These are phyloP conservation scores for Anableps anableps DNA, from an alignment of 2,797 vertebrate species.

Conservation along the genomic window DNA sequence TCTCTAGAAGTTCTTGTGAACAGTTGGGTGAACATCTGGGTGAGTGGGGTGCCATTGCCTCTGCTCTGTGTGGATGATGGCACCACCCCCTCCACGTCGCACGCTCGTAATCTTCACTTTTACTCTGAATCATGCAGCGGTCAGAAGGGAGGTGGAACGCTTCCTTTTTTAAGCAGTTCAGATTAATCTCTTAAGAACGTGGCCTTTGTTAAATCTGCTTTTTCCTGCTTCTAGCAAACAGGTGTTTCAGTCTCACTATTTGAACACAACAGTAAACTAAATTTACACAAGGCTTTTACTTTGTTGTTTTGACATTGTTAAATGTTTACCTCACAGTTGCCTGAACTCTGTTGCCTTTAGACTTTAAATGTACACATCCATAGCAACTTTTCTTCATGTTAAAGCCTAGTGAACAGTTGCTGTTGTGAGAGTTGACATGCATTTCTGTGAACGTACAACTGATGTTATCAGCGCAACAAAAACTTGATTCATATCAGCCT, in stretches of 20 bases:
- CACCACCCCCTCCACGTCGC: slow-evolving; percentile 21
- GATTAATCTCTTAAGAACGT: background rate
- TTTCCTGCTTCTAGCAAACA: background rate
- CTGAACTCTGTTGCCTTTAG: background rate
- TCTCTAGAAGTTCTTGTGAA: slow-evolving; percentile 58
- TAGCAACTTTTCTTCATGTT: background rate
- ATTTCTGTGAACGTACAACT: slow-evolving; percentile 3
- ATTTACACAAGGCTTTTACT: no score
- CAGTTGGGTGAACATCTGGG: slow-evolving; percentile 76
- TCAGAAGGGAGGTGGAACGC: background rate
- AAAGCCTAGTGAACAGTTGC: background rate
- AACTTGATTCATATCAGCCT: slow-evolving; percentile 1
- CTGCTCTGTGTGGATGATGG: slow-evolving; percentile 29
- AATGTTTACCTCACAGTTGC: no score
- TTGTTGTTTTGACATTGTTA: no score
- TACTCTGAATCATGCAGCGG: background rate
- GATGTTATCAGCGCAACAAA: slow-evolving; percentile 6
- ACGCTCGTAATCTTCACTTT: background rate
- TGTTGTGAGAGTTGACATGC: background rate
- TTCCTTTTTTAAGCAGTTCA: background rate
- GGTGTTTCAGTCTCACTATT: background rate
- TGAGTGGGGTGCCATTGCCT: slow-evolving; percentile 47
- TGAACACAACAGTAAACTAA: background rate
- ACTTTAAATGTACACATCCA: background rate
- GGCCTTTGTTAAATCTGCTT: background rate